Conservation (phyloP, 1,140 invertebrate species). For the Bombus waltoni region DNA sequence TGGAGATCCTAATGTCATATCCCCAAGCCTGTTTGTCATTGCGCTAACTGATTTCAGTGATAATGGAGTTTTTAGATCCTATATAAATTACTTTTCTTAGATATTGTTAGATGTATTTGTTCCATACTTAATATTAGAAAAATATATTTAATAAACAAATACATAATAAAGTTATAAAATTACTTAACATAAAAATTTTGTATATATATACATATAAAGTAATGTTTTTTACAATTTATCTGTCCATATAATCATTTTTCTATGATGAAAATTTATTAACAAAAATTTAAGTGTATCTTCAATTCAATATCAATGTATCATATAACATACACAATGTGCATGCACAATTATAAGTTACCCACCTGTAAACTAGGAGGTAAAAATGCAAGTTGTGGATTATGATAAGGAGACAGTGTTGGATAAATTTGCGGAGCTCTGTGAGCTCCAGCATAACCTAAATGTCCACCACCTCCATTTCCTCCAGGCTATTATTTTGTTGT, state of each 20-base stretch:
- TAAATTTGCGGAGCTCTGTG: slow-evolving; percentile 82
- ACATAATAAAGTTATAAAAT: neutral
- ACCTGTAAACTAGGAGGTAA: slow-evolving; percentile 81
- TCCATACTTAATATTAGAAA: neutral
- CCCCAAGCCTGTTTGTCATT: slow-evolving; percentile 79
- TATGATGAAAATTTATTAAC: neutral
- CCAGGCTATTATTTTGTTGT: slow-evolving; percentile 73
- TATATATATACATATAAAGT: neutral
- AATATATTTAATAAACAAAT: neutral
- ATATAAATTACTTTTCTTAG: slow-evolving; percentile 64
- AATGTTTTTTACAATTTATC: neutral
- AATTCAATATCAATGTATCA: slow-evolving; percentile 3
- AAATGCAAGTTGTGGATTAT: slow-evolving; percentile 82
- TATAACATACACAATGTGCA: neutral
- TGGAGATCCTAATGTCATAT: slow-evolving; percentile 79
- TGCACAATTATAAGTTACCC: slow-evolving; percentile 54
- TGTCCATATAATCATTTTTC: neutral
- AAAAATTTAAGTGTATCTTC: neutral
- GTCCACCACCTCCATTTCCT: slow-evolving; percentile 76
- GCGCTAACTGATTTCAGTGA: slow-evolving; percentile 80
- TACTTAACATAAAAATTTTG: neutral
- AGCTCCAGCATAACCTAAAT: slow-evolving; percentile 80
- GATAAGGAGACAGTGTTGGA: slow-evolving; percentile 80
- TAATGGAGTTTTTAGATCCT: slow-evolving; percentile 82
- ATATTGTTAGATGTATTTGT: neutral